Percentiles rank a stretch among this genome's conserved stretches.
Conservation (phyloP, 2,797 vertebrate genomes). For the Petrocephalus schoutedeni region DNA sequence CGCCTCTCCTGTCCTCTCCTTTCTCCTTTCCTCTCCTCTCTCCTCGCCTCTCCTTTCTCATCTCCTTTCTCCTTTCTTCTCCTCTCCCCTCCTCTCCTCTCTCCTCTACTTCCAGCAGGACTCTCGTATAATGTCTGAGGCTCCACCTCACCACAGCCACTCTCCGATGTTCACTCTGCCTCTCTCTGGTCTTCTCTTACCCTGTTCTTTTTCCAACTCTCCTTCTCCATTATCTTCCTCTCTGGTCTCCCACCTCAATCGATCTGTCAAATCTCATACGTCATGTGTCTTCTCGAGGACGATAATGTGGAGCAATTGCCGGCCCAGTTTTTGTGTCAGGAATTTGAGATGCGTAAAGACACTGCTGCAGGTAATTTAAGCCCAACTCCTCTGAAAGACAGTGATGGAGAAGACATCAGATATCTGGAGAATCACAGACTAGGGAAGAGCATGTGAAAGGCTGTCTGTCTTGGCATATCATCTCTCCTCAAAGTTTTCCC, state of each 20-base stretch:
- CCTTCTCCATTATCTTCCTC: slow-evolving; percentile 20
- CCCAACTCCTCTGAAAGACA: neutral
- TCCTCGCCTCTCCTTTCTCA: too few species aligned
- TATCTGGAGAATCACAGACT: neutral
- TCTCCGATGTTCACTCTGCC: slow-evolving; percentile 21
- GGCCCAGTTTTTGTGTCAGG: neutral
- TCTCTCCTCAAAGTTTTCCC: neutral
- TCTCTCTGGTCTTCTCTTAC: slow-evolving; percentile 28
- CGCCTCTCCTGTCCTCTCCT: neutral
- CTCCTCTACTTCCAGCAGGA: neutral
- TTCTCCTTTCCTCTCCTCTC: neutral
- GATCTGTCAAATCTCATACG: neutral
- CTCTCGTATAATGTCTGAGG: neutral
- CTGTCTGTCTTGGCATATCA: neutral
- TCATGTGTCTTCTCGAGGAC: neutral
- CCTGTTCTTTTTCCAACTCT: neutral
- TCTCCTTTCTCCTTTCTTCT: too few species aligned
- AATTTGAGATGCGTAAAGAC: neutral
- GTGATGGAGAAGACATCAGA: neutral
- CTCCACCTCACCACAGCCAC: neutral
- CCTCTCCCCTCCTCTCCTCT: neutral
- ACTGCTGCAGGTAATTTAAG: neutral
- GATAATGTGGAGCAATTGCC: neutral
- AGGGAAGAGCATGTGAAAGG: neutral
- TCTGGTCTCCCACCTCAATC: slow-evolving; percentile 1